Evolutionary conservation across 2,797 vertebrate species (phyloP), one percentile per base, ranked within the genome.

Genomic region (Helarctos malayanus): DNA sequence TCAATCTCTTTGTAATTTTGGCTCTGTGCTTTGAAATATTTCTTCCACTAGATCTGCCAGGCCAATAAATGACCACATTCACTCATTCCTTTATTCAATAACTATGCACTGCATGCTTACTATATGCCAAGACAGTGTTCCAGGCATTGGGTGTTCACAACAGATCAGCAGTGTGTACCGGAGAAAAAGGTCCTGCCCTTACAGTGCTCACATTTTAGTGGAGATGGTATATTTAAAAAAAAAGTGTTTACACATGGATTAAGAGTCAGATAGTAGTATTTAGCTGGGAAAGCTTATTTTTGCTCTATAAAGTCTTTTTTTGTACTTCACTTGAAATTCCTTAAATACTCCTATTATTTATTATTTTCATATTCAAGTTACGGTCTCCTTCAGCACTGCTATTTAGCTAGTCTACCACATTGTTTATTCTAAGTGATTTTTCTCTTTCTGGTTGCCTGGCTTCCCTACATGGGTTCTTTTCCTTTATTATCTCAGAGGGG

Each of bases 351-450:
- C 59, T 54, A 41, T 69, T 92, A 59, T 61, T 93, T 92, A 95
- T 73, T 68, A 71, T 89, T 96, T 96, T 91, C 59, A 83, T 82
- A 69, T 49, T 78, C 85, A 83, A 90, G 80, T n/a, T 68, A 73
- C 52, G 56, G 9, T 61, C 52, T 93, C 25, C 45, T 54, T 27
- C 19, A 80, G 68, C 56, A 84, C 80, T 92, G 79, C 38, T 87
- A 49, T 87, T 87, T 83, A 76, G 56, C 29, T 95, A 45, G 57
- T 61, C n/a, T 29, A 59, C 2, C 54, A 65, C 54, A 47, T 2
- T 94, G 29, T 65, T 89, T 95, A 94, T 47, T 68, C 35, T 91
- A 59, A 54, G 19, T 19, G 52, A n/a, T 49, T 85, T 82, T 92
- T 86, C 65, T 92, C 91, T 88, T 93, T 95, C 59, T 89, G 41